Conservation (phyloP, 2,113 vertebrate species). For the Pedionomus torquatus region DNA sequence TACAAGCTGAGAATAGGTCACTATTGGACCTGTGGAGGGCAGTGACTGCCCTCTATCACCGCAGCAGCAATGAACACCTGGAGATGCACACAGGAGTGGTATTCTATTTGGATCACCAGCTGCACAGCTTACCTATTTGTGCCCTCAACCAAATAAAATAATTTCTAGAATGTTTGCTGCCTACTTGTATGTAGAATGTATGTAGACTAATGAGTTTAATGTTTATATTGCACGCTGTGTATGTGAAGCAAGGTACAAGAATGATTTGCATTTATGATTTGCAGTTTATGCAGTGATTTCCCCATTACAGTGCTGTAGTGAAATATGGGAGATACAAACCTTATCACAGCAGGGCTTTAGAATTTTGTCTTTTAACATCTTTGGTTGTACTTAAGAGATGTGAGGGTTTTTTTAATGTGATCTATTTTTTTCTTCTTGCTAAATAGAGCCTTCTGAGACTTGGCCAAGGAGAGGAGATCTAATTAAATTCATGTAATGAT, state of each 20-base stretch:
- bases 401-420: not conserved
- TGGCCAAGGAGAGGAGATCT: not conserved
- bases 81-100: not conserved
- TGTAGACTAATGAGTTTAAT: not conserved
- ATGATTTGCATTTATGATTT: not conserved
- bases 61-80: not conserved
- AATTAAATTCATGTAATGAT: slow-evolving; percentile 29
- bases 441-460: not conserved
- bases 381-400: not conserved
- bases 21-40: too few relatives aligned
- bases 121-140: not conserved
- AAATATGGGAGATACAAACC: not conserved
- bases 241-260: not conserved
- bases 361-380: not conserved
- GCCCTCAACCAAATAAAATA: not conserved
- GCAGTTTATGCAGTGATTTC: not conserved
- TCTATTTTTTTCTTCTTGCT: not conserved
- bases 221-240: not conserved
- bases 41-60: not conserved
- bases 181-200: not conserved
- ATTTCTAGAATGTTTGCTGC: not conserved
- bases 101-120: not conserved
- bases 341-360: not conserved
- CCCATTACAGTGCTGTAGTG: not conserved
- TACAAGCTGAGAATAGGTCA: not conserved